Percentiles rank a stretch among this genome's conserved stretches.
These are phyloP conservation scores for Myxocyprinus asiaticus DNA, from an alignment of 2,113 vertebrate species.

Conservation along the genomic window DNA sequence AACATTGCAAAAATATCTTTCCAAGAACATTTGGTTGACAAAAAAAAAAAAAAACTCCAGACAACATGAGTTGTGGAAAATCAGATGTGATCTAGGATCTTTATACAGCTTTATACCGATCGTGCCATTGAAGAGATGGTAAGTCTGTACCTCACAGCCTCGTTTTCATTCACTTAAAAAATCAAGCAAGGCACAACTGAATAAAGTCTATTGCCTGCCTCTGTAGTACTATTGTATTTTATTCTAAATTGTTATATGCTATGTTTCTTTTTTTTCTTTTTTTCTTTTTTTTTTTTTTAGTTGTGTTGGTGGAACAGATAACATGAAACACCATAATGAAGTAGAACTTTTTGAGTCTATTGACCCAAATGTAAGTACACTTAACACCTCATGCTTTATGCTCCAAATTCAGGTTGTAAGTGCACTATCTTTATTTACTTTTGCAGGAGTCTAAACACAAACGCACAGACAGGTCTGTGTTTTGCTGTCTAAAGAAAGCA, in stretches of 20 bases:
- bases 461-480: constrained; percentile 95
- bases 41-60: too few relatives aligned
- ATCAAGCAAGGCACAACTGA: too few relatives aligned
- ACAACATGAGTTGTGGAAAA: too few relatives aligned
- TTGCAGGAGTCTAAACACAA: constrained; percentile 93
- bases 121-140: too few relatives aligned
- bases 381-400: neutral
- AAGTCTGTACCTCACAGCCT: too few relatives aligned
- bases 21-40: too few relatives aligned
- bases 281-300: constrained; percentile 68
- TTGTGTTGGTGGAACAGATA: constrained; percentile 91
- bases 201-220: too few relatives aligned
- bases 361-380: constrained; percentile 90
- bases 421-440: neutral
- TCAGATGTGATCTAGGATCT: too few relatives aligned
- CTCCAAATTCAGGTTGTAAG: neutral
- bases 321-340: constrained; percentile 90
- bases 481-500: constrained; percentile 96
- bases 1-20: too few relatives aligned
- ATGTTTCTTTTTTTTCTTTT: neutral
- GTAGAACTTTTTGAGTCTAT: constrained; percentile 94
- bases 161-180: too few relatives aligned
- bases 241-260: neutral
- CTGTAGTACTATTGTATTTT: neutral
- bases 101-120: too few relatives aligned